Base-by-base conservation (phyloP, 2,888 invertebrate species). In the Synergus itoensis region DNA sequence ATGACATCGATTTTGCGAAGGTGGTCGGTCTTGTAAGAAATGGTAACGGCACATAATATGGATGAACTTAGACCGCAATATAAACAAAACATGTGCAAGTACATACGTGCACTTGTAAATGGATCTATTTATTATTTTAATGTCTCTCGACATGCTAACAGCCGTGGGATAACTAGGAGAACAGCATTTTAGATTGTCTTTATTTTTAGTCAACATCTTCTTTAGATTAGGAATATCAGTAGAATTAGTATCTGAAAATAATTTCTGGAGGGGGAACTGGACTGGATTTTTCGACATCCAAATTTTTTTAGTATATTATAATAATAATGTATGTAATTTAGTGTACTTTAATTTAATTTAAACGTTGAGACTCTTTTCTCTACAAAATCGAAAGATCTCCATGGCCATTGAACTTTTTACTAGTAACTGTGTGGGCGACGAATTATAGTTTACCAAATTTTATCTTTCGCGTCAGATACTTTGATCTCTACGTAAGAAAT, bases 371-470 rank as follows among this genome's bases (percentile, higher is more conserved):
- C 53, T 48, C 12, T n/a, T 73, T 73, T 40, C 73, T 53, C n/a
- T 36, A 8, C 36, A 28, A 53, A 73, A n/a, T 60, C 53, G 36
- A 48, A 53, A 16, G 36, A 53, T 40, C 36, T n/a, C 40, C 73
- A 36, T 53, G 73, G 73, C 36, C 53, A 73, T 73, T 73, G 73
- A 73, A 73, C 53, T 73, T 73, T 73, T 73, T 73, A 73, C n/a
- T 43, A 45, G n/a, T 3, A 36, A 5, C 53, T 48, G 53, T 18
- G 73, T 73, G 73, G 73, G 73, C 73, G 36, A 36, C 11, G 53
- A 73, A 73, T 73, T 73, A 48, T 36, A 73, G 16, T 73, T 11
- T 73, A 36, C 53, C 18, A 40, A 73, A 73, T 36, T 53, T 73
- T 40, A 73, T 53, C 14, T 36, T 28, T 53, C 53, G 28, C 36